A percentile compares a stretch with the other conserved stretches of the same genome.
These are phyloP conservation scores for Lithophane ornitopus DNA, from an alignment of 2,888 invertebrate species.

Conservation along the genomic window DNA sequence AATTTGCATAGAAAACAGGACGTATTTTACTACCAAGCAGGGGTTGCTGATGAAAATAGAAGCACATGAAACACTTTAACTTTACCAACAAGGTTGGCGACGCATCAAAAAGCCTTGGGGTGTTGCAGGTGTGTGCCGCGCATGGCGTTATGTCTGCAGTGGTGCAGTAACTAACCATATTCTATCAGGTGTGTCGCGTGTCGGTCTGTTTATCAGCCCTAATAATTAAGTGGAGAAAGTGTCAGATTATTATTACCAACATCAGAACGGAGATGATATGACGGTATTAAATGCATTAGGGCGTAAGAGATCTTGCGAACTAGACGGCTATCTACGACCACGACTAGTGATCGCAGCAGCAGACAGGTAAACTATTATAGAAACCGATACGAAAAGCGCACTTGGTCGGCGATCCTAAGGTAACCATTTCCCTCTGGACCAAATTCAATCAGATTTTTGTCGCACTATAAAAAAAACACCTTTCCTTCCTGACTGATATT, in stretches of 20 bases:
- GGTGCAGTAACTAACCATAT: not conserved
- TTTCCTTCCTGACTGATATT: slow-evolving; percentile 1
- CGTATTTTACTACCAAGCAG: not conserved
- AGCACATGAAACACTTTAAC: not conserved
- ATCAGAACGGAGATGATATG: not conserved
- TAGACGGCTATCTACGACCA: no score
- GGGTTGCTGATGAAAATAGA: no score
- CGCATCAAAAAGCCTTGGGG: not conserved
- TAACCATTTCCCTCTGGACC: not conserved
- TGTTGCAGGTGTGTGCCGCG: not conserved
- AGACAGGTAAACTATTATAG: no score
- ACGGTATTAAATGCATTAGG: not conserved
- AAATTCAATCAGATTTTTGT: not conserved
- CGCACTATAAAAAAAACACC: not conserved
- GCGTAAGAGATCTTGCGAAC: no score
- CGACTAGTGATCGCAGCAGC: no score
- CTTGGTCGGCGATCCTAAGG: no score
- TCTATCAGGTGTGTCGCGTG: not conserved
- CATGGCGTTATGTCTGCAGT: not conserved
- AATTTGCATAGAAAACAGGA: not conserved
- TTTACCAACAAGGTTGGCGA: not conserved
- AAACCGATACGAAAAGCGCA: no score
- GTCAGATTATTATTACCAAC: not conserved
- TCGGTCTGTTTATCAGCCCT: not conserved
- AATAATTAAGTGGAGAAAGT: not conserved